A percentile compares a stretch with the other conserved stretches of the same genome.
Evolutionary conservation across 2,113 vertebrate genomes (phyloP).

Genomic region (Chrysochloris asiatica): DNA sequence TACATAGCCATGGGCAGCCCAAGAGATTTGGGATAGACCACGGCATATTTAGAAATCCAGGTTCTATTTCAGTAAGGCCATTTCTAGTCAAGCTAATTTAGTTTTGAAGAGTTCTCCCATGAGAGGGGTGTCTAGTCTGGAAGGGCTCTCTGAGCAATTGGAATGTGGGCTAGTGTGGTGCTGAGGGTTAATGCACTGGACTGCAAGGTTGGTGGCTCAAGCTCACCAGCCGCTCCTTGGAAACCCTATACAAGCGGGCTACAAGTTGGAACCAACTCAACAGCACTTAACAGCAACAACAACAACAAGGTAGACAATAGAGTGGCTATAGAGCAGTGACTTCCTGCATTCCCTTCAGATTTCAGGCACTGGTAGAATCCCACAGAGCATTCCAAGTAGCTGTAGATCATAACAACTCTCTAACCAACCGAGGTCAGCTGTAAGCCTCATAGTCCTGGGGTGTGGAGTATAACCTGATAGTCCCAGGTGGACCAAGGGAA

Average conservation of each 20-base stretch:
- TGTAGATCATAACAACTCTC: not conserved
- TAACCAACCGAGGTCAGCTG: not conserved
- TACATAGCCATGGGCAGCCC: not conserved
- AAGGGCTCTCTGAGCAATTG: not conserved
- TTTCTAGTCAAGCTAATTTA: conserved; percentile 9
- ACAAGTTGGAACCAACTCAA: too few relatives aligned
- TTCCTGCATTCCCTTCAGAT: not conserved
- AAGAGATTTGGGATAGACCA: not conserved
- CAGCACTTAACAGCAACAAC: too few relatives aligned
- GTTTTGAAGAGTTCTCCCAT: not conserved
- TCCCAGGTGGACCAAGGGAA: not conserved
- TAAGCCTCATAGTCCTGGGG: not conserved
- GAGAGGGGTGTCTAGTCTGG: not conserved
- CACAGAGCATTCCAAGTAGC: not conserved
- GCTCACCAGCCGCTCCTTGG: too few relatives aligned
- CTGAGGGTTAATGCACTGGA: not conserved
- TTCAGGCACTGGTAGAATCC: not conserved
- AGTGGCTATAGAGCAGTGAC: too few relatives aligned
- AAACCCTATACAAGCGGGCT: too few relatives aligned
- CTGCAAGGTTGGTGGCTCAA: too few relatives aligned
- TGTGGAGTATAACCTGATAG: not conserved
- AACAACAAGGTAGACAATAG: too few relatives aligned
- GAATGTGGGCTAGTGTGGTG: not conserved
- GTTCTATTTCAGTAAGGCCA: not conserved
- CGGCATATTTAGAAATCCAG: not conserved